Conservation (phyloP, 2,888 invertebrate genomes). For the Nomada flava region DNA sequence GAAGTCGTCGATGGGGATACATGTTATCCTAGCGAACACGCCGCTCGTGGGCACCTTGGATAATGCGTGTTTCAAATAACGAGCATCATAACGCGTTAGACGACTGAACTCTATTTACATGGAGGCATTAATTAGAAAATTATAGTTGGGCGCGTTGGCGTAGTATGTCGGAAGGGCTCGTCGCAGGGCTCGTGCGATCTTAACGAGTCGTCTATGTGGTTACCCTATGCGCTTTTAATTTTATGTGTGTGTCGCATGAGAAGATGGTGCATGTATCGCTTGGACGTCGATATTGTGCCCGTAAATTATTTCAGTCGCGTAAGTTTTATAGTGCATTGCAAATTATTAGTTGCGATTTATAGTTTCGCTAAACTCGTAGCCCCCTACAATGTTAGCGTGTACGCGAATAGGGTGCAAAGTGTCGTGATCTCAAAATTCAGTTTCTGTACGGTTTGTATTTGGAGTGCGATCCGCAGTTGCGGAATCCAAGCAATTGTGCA, state of each 20-base stretch:
- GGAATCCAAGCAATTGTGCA: no score
- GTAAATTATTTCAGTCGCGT: not conserved
- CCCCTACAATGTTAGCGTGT: not conserved
- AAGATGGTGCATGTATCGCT: not conserved
- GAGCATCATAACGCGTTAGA: slow-evolving; percentile 71
- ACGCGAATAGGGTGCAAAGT: not conserved
- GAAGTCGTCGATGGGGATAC: slow-evolving; percentile 46
- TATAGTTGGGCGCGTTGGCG: slow-evolving; percentile 52
- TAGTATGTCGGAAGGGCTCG: not conserved
- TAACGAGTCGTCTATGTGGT: slow-evolving; percentile 39
- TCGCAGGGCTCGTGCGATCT: not conserved
- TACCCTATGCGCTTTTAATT: not conserved
- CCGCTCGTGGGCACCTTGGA: slow-evolving; percentile 54
- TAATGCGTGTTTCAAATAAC: slow-evolving; percentile 75
- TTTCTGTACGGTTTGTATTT: not conserved
- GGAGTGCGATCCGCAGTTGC: no score
- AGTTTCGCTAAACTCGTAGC: not conserved
- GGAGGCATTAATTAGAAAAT: slow-evolving; percentile 77
- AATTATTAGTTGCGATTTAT: not conserved
- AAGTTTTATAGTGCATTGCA: not conserved
- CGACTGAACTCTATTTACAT: slow-evolving; percentile 77
- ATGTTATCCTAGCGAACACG: slow-evolving; percentile 9
- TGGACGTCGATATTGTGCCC: not conserved
- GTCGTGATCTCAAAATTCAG: not conserved
- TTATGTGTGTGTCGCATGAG: not conserved